Conservation (phyloP, 1,140 invertebrate species). For the Drosophila chauvacae region DNA sequence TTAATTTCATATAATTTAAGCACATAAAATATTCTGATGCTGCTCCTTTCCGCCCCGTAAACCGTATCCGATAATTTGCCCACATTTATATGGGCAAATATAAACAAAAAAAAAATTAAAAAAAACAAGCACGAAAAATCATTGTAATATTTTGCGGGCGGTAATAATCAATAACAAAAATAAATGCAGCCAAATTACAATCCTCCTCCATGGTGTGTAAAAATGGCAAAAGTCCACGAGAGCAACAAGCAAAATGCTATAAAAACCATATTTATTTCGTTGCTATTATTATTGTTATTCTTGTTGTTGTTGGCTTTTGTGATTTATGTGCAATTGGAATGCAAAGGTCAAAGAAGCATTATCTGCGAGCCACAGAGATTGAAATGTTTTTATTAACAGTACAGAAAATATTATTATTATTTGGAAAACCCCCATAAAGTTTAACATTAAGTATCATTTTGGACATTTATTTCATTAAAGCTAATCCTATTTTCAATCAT, state of each 20-base stretch:
- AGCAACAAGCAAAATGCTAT: conserved; percentile 24
- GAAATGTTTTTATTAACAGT: background rate
- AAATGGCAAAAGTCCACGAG: conserved; percentile 35
- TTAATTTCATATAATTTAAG: conserved; percentile 48
- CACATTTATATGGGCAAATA: conserved; percentile 29
- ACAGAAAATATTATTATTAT: background rate
- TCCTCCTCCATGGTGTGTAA: conserved; percentile 10
- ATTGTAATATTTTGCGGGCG: conserved; percentile 25
- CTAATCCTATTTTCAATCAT: conserved; percentile 10
- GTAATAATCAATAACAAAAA: conserved; percentile 42
- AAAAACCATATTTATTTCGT: conserved; percentile 30
- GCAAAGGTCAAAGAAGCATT: conserved; percentile 45
- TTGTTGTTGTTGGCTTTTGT: conserved; percentile 14
- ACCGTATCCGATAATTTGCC: conserved; percentile 40
- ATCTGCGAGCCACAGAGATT: conserved; percentile 14
- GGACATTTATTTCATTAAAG: background rate
- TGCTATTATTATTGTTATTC: background rate
- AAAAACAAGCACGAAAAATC: conserved; percentile 3
- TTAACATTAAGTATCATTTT: background rate
- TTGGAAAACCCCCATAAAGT: background rate
- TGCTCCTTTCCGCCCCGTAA: background rate
- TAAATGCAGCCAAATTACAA: conserved; percentile 36
- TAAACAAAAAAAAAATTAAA: background rate
- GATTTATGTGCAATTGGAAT: conserved; percentile 49
- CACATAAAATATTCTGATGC: conserved; percentile 27